Conservation (phyloP, 2,113 vertebrate species). For the Vidua macroura region DNA sequence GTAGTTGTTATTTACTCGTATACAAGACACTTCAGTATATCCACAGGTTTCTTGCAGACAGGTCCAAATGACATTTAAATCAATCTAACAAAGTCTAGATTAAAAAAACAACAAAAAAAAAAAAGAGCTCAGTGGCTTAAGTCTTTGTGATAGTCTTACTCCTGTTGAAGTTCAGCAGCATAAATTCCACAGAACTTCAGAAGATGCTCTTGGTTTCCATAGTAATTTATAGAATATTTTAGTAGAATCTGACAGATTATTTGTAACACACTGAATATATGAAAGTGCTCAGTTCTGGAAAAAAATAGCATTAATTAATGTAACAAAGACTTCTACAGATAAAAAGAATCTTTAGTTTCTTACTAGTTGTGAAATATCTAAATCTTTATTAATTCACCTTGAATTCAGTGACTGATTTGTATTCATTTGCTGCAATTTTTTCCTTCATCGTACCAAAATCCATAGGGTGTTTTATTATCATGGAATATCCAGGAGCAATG, state of each 20-base stretch:
- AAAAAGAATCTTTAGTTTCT: neutral
- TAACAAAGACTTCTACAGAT: neutral
- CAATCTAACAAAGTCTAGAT: neutral
- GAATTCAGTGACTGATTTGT: constrained; percentile 97
- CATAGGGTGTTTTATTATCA: constrained; percentile 99
- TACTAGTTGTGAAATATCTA: neutral
- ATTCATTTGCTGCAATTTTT: constrained; percentile 91
- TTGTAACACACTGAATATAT: neutral
- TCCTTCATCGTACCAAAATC: constrained; percentile 98
- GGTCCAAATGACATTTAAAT: neutral
- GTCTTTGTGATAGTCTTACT: neutral
- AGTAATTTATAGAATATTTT: neutral
- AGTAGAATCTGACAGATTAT: neutral
- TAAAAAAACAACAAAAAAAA: neutral
- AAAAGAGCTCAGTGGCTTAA: neutral
- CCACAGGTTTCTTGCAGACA: neutral
- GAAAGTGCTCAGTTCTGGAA: neutral
- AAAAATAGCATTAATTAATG: neutral
- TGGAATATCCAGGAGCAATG: constrained; percentile 96
- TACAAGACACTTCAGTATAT: neutral
- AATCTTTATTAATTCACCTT: constrained; percentile 77
- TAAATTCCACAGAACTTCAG: neutral
- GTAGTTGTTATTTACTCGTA: neutral
- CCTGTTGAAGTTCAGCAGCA: neutral
- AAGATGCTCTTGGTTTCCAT: neutral